phyloP scores from a whole-genome alignment of 2,113 vertebrate genomes.

The Prionailurus viverrinus region DNA sequence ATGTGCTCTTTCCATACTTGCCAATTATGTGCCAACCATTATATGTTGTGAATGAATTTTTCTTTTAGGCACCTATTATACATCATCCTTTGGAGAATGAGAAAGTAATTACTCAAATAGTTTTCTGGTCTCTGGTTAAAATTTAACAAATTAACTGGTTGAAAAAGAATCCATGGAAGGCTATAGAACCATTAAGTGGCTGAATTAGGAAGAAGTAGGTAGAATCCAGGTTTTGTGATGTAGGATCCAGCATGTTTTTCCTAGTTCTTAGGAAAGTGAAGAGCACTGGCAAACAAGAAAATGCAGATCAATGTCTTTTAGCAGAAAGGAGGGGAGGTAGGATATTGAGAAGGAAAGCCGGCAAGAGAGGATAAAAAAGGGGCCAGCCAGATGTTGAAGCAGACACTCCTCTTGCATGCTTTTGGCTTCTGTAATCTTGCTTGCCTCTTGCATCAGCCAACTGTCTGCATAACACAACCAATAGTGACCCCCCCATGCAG shows the following conservation, averaged over 20 bases:
- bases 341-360: too few relatives aligned
- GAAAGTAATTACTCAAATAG: neutral
- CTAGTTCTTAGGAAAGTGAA: neutral
- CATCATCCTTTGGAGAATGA: neutral
- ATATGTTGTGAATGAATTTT: neutral
- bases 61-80: neutral
- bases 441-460: too few relatives aligned
- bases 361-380: too few relatives aligned
- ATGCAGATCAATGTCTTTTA: neutral
- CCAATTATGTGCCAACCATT: neutral
- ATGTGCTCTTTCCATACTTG: neutral
- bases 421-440: too few relatives aligned
- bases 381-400: too few relatives aligned
- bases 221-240: neutral
- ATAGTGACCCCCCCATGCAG: too few relatives aligned
- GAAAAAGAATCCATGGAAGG: neutral
- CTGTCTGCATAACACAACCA: too few relatives aligned
- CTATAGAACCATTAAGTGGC: neutral
- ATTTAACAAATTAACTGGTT: neutral
- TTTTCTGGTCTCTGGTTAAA: slow-evolving; percentile 41
- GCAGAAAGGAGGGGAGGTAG: neutral
- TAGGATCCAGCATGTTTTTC: neutral
- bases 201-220: neutral
- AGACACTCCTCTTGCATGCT: too few relatives aligned
- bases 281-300: neutral